Conservation (phyloP, 2,888 invertebrate genomes). For the Pilophorus perplexus region DNA sequence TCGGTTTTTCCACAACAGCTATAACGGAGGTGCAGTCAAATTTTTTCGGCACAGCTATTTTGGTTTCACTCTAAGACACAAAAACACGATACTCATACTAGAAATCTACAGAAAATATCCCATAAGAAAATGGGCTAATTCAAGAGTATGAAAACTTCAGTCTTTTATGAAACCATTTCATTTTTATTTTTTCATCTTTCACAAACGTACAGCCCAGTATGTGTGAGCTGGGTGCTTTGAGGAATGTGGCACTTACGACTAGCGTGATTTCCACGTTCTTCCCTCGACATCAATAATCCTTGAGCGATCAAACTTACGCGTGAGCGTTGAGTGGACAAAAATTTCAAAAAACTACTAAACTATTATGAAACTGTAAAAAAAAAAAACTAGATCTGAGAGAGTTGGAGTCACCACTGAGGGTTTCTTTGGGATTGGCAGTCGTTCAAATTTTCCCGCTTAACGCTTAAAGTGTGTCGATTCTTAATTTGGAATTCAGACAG, state of each 20-base stretch:
- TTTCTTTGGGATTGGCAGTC: too few relatives aligned
- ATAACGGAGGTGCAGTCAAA: conserved; percentile 18
- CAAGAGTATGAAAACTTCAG: not conserved
- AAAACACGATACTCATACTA: not conserved
- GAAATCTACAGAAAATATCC: not conserved
- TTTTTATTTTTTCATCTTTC: too few relatives aligned
- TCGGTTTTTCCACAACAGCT: conserved; percentile 19
- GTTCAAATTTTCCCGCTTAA: too few relatives aligned
- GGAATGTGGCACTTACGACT: conserved; percentile 24
- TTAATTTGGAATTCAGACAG: too few relatives aligned
- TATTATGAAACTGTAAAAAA: too few relatives aligned
- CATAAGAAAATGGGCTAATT: too few relatives aligned
- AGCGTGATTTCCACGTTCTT: conserved; percentile 13
- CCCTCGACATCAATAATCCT: conserved; percentile 23
- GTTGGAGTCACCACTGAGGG: too few relatives aligned
- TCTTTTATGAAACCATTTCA: conserved; percentile 6
- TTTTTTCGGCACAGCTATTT: conserved; percentile 30
- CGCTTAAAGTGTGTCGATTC: too few relatives aligned
- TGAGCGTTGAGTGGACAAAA: not conserved
- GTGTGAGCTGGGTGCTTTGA: too few relatives aligned
- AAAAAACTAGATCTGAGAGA: too few relatives aligned
- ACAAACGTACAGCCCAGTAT: too few relatives aligned
- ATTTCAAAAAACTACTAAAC: too few relatives aligned
- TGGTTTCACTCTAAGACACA: conserved; percentile 9
- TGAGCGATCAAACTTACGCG: conserved; percentile 13